A percentile compares a stretch with the other conserved stretches of the same genome.
Conservation (phyloP, 2,113 vertebrate genomes). For the Phaethornis superciliosus region DNA sequence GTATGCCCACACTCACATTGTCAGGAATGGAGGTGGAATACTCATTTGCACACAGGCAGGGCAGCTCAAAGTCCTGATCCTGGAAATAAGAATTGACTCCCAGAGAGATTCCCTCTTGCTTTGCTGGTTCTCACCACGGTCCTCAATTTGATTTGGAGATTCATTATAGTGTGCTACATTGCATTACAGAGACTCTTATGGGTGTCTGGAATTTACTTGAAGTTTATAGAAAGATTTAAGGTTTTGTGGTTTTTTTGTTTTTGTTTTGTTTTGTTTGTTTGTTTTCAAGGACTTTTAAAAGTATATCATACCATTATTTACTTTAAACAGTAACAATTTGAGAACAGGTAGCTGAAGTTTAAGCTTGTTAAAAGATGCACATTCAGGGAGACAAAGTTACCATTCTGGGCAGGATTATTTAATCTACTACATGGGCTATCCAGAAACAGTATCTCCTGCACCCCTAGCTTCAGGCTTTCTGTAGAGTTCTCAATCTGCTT, state of each 20-base stretch:
- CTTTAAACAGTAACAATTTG: not conserved
- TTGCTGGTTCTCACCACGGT: not conserved
- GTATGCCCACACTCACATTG: not conserved
- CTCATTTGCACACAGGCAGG: rapidly evolving
- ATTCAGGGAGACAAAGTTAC: not conserved
- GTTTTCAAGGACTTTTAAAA: not conserved
- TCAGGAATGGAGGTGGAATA: not conserved
- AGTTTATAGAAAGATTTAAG: not conserved
- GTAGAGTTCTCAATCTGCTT: not conserved
- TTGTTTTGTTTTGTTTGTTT: too few relatives aligned
- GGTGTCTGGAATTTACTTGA: not conserved
- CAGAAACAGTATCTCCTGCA: not conserved
- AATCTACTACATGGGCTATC: not conserved
- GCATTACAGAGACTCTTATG: not conserved
- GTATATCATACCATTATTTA: not conserved
- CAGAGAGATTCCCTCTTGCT: not conserved
- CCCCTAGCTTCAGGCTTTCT: not conserved
- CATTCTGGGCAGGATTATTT: not conserved
- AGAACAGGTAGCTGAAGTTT: not conserved
- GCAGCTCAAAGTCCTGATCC: not conserved
- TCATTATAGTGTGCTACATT: not conserved
- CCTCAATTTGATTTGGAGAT: not conserved
- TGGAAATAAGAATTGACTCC: not conserved
- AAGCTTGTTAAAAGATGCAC: not conserved
- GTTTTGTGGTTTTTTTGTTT: not conserved